Base-by-base conservation (phyloP, 2,797 vertebrate genomes). In the Tokudaia muenninki region DNA sequence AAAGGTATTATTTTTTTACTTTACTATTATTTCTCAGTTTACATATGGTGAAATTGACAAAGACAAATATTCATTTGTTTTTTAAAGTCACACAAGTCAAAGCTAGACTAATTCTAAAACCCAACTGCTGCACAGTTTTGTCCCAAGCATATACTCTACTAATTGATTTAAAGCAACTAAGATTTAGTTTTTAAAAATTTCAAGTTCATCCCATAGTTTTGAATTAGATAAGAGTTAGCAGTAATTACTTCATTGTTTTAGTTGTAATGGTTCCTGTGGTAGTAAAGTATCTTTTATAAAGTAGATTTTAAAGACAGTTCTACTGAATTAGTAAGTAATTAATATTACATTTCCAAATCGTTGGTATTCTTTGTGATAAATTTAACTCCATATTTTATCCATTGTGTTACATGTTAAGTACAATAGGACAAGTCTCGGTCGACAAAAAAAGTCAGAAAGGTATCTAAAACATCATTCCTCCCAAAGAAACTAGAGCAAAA, bases 381-480 rank as follows among this genome's bases (percentile, higher is more conserved):
- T 77, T 92, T 86, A 80, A 57, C 87, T 91, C 8, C 31, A 70
- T 41, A 92, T 75, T 22, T 57, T 81, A 21, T 31, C 8, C 44
- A 93, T 77, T 70, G 55, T 92, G 31, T 26, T 94, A 87, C 63
- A 50, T 92, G 31, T 31, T 91, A 87, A 77, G 12, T 75, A 88
- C 24, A 87, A 87, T 87, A 47, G 47, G 19, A 90, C 65, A 92
- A 87, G n/a, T 26, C 77, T n/a, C 47, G 75, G 83, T 37, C 82
- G 31, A 67, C 47, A 94, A 94, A 95, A 95, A 94, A 80, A 16
- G 14, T 77, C 16, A 83, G 65, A 90, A 92, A 1, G 86, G 92
- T 92, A 3, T 31, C 75, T 61, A 78, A 16, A 29, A 17, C 3
- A 81, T 79, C 50, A 31, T 91, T 92, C 8, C 41, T 37, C 94